Conservation (phyloP, 2,113 vertebrate species). For the Eptesicus fuscus region DNA sequence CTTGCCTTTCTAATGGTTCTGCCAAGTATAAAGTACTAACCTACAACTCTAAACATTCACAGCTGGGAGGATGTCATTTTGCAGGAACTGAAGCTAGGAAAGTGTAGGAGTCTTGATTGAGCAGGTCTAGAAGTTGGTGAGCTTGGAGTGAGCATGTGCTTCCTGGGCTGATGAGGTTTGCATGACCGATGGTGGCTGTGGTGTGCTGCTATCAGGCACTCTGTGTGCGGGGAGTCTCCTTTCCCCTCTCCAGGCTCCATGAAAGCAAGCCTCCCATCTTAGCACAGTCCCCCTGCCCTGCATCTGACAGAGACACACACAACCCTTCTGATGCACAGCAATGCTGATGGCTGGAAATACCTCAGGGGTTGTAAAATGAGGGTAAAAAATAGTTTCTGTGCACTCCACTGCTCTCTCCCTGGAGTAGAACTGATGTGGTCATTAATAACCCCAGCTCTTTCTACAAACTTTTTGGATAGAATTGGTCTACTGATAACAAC, state of each 20-base stretch:
- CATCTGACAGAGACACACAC: not conserved
- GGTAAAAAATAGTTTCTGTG: not conserved
- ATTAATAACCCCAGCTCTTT: not conserved
- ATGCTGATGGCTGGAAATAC: not conserved
- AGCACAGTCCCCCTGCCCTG: not conserved
- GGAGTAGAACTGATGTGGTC: not conserved
- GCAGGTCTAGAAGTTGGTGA: not conserved
- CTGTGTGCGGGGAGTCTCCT: not conserved
- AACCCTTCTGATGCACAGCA: not conserved
- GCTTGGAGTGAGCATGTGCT: not conserved
- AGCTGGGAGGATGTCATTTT: not conserved
- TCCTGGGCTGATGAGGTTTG: not conserved
- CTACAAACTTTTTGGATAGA: not conserved
- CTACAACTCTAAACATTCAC: not conserved
- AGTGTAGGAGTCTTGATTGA: not conserved
- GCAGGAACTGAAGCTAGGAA: not conserved
- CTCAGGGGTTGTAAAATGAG: not conserved
- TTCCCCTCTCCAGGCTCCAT: not conserved
- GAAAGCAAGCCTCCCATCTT: not conserved
- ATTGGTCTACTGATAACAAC: not conserved
- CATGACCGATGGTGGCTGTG: not conserved
- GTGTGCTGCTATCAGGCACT: not conserved
- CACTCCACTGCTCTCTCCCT: not conserved
- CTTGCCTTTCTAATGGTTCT: constrained; percentile 1
- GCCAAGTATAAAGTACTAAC: not conserved